Base-by-base conservation (phyloP, 2,888 invertebrate genomes). In the Theretra japonica region DNA sequence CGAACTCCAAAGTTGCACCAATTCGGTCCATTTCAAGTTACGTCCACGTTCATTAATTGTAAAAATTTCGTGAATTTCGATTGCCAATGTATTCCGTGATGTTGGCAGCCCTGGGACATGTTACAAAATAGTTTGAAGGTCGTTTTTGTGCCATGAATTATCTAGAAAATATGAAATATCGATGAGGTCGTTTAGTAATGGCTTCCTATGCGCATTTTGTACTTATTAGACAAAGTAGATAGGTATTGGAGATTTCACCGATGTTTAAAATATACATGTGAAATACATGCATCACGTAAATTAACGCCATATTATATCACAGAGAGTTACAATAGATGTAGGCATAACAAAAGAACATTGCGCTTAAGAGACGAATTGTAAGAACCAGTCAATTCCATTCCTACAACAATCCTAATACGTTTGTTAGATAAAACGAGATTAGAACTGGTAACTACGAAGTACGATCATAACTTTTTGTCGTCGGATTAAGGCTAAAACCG, bases 51-150 rank as follows among this genome's bases (percentile, higher is more conserved):
- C 53, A 53, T 41, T 41, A 41, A 41, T 41, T 41, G 15, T 41
- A 41, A 15, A 41, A 41, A 41, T 41, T 41, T 41, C 15, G 41
- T 53, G 53, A 53, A 53, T 53, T 53, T 53, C 6, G 53, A n/a
- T n/a, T 53, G 53, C 53, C 53, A 53, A 53, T 53, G n/a, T 53
- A 15, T n/a, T n/a, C 53, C 53, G n/a, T 53, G 53, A 65, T 21
- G 17, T 65, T 65, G 23, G 41, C 62, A 41, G n/a, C 41, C 33
- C 41, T 62, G 21, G 59, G 7, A 62, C 11, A 7, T 41, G 33
- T 41, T 41, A 62, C 41, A 62, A 41, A 48, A 48, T 15, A 48
- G 65, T 48, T 23, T 48, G 65, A 65, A 65, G 48, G 48, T 65
- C 48, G 17, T 48, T 65, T 65, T 65, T 41, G 11, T 33, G 19